Conservation (phyloP, 2,888 invertebrate genomes). For the Parnassius smintheus region DNA sequence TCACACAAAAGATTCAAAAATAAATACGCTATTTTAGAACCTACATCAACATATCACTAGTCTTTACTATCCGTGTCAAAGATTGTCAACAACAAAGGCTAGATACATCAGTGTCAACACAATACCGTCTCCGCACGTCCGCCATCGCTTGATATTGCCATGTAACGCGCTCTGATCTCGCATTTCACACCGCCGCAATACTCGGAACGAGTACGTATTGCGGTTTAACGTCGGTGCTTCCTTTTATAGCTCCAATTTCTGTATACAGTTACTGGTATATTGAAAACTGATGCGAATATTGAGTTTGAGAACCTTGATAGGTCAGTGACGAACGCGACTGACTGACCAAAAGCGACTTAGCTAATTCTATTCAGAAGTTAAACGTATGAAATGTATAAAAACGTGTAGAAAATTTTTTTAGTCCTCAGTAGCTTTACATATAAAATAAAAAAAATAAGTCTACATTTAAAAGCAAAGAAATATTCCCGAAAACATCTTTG, state of each 20-base stretch:
- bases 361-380: no score
- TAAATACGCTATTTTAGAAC: no score
- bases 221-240: constrained; percentile 19
- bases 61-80: background rate
- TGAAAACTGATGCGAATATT: constrained; percentile 2
- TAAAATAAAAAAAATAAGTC: no score
- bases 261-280: constrained; percentile 7
- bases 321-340: no score
- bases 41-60: no score
- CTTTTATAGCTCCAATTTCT: constrained; percentile 14
- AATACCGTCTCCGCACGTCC: constrained; percentile 17
- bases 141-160: constrained; percentile 15
- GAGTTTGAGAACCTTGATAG: background rate
- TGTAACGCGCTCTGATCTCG: constrained; percentile 15
- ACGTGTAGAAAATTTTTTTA: no score
- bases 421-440: no score
- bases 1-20: no score
- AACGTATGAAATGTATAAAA: no score
- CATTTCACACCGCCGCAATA: constrained; percentile 25
- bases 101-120: constrained; percentile 3
- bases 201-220: constrained; percentile 19
- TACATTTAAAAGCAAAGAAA: no score
- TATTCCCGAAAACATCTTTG: no score
- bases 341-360: no score
- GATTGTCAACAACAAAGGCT: constrained; percentile 5